These are phyloP conservation scores for Athene cunicularia DNA, from an alignment of 2,113 vertebrate species.

Conservation along the genomic window DNA sequence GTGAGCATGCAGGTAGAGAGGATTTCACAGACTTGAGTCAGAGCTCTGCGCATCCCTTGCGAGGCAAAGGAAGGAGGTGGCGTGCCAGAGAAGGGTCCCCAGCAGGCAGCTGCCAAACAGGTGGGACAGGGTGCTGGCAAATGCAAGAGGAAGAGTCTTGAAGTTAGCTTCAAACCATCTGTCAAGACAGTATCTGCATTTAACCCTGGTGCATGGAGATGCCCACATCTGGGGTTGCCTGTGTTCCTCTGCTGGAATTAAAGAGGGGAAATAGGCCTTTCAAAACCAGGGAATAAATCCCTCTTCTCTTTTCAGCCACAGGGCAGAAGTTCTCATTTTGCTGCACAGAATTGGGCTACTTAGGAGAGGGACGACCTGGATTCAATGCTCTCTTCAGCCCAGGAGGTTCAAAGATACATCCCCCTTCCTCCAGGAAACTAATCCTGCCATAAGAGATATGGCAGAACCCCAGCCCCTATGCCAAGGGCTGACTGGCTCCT, in stretches of 20 bases:
- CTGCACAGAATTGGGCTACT: rapidly evolving
- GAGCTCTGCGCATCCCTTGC: neutral
- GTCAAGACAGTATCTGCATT: neutral
- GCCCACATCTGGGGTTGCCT: neutral
- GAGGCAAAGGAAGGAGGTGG: neutral
- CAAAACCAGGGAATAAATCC: neutral
- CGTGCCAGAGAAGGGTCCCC: neutral
- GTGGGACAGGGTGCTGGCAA: neutral
- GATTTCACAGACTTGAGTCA: neutral
- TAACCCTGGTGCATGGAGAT: neutral
- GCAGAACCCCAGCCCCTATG: neutral
- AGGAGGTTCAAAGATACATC: neutral
- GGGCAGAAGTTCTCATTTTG: neutral
- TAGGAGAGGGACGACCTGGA: neutral
- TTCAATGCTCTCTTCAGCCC: neutral
- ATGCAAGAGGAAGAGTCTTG: neutral
- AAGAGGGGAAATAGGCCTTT: neutral
- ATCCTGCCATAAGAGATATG: rapidly evolving
- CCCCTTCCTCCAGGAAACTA: neutral
- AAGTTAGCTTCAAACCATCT: neutral
- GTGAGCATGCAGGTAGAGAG: neutral
- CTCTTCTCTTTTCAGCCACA: neutral
- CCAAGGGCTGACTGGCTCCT: neutral
- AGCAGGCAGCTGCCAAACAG: neutral
- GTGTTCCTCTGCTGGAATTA: neutral